Conservation (phyloP, 2,888 invertebrate species). For the Deilephila porcellus region DNA sequence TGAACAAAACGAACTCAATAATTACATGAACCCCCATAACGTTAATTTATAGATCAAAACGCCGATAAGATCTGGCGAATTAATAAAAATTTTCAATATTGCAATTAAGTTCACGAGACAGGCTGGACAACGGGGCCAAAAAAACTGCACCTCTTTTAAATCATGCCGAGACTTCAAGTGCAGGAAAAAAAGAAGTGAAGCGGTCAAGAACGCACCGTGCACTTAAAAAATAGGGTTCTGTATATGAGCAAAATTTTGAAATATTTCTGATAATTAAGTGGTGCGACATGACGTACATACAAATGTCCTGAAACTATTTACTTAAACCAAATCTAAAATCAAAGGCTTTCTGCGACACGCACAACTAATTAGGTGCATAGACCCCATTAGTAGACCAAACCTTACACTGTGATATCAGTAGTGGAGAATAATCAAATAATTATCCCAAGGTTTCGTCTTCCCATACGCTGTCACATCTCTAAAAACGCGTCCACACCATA, state of each 20-base stretch:
- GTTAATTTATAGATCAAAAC: conserved; percentile 6
- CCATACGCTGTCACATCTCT: conserved; percentile 38
- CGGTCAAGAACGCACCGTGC: background rate
- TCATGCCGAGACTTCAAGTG: conserved; percentile 3
- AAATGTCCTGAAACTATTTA: no score
- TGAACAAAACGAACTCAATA: background rate
- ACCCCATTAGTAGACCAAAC: no score
- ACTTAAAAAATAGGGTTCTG: background rate
- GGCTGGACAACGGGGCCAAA: conserved; percentile 1
- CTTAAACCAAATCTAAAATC: background rate
- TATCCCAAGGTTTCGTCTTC: no score
- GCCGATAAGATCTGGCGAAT: background rate
- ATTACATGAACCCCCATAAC: background rate
- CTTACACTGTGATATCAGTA: background rate
- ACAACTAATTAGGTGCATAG: no score
- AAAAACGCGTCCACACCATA: conserved; percentile 47
- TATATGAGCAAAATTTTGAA: background rate
- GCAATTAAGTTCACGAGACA: conserved; percentile 12
- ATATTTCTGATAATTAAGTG: no score
- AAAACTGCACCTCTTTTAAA: conserved; percentile 17
- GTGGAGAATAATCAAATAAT: conserved; percentile 36
- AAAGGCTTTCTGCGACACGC: background rate
- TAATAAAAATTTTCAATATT: background rate
- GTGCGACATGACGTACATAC: no score
- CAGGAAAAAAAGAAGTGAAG: background rate